Base-by-base conservation (phyloP, 2,113 vertebrate species). In the Eclectus roratus region DNA sequence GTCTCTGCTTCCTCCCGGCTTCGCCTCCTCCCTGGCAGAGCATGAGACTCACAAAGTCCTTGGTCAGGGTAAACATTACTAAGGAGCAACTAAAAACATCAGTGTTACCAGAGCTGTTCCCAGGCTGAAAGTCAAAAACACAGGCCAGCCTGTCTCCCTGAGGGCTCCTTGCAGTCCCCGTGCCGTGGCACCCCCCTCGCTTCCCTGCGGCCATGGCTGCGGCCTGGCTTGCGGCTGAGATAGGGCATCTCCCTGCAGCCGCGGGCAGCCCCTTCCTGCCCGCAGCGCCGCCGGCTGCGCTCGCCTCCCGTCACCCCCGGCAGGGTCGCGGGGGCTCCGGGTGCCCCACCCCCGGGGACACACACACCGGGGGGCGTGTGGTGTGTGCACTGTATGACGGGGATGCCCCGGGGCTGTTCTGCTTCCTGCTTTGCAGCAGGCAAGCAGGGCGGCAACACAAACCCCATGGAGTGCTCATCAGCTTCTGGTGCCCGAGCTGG, bases 151-250 rank as follows among this genome's bases (percentile, higher is more conserved):
- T 24, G 23, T 27, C 5, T 6, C 64, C 39, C 49, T 3, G 5
- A 43, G 60, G 46, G 44, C 72, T 82, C 41, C 21, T 66, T 46
- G 69, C 1, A 1, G 18, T 73, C 50, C 29, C 19, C 1, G 3
- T 68, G 35, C 11, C 66, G 35, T 3, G 1, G n/a, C 44, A 37
- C 50, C 15, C 10, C 14, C 18, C 20, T 41, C 1, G 28, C 8
- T 13, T 39, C 8, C 46, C 79, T 2, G 35, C 33, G 6, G 88
- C 31, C 87, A 64, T 4, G 28, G 53, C 85, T 90, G 91, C 8
- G 93, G 93, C 93, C 53, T 58, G 72, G 63, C 94, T 65, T 92
- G 92, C 5, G 92, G 91, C 89, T 50, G 84, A 74, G 94, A 96
- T 96, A 80, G 85, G 91, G 85, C 87, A 94, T 41, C 61, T 14